These are phyloP conservation scores for Notechis scutatus DNA, from an alignment of 2,113 vertebrate genomes.

Conservation along the genomic window DNA sequence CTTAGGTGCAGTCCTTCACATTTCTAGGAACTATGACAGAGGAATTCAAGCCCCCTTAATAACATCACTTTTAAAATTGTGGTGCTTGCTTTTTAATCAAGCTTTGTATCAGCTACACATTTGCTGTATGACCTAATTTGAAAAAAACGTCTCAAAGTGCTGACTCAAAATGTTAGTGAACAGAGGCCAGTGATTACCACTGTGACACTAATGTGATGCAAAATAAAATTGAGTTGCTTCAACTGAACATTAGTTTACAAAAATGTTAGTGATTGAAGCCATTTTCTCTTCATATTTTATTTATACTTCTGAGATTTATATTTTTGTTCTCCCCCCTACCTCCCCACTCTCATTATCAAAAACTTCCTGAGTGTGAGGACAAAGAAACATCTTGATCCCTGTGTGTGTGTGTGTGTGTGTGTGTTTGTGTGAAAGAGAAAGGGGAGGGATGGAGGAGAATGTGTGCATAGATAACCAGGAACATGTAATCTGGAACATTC, in stretches of 20 bases:
- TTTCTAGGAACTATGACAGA: slow-evolving; percentile 75
- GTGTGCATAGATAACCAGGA: slow-evolving; percentile 27
- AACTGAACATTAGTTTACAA: slow-evolving; percentile 74
- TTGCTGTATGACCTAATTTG: slow-evolving; percentile 78
- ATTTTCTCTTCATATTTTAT: slow-evolving; percentile 73
- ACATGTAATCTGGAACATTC: slow-evolving; percentile 52
- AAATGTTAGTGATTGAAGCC: slow-evolving; percentile 73
- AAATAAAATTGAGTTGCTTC: slow-evolving; percentile 75
- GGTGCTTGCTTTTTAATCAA: slow-evolving; percentile 76
- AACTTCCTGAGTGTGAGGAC: slow-evolving; percentile 46
- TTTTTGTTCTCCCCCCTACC: background rate
- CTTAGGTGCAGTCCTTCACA: slow-evolving; percentile 57
- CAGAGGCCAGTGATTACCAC: slow-evolving; percentile 69
- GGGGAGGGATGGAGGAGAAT: background rate
- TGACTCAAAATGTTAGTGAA: slow-evolving; percentile 78
- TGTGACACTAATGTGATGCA: slow-evolving; percentile 75
- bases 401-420: slow-evolving; percentile 26
- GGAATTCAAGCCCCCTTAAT: slow-evolving; percentile 72
- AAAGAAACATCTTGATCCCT: slow-evolving; percentile 45
- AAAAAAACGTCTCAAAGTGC: slow-evolving; percentile 76
- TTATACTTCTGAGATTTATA: slow-evolving; percentile 63
- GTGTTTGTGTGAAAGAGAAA: slow-evolving; percentile 7
- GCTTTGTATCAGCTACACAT: slow-evolving; percentile 75
- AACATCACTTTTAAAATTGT: slow-evolving; percentile 70
- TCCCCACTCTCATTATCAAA: slow-evolving; percentile 20